These are phyloP conservation scores for Paracyclopina nana DNA, from an alignment of 1,140 invertebrate species.

Conservation along the genomic window DNA sequence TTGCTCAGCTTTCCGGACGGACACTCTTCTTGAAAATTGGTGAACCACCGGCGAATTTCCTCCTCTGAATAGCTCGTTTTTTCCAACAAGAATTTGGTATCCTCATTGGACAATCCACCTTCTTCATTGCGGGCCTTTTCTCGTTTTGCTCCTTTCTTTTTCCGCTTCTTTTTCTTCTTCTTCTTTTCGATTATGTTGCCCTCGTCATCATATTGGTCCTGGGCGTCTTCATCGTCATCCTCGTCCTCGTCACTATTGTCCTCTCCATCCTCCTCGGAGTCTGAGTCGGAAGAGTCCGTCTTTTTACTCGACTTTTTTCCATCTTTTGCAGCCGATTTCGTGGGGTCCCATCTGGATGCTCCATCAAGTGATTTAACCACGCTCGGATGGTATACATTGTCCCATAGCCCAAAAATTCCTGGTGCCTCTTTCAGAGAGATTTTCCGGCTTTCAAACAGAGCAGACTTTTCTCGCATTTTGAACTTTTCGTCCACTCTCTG, in stretches of 20 bases:
- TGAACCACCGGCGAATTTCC: slow-evolving; percentile 3
- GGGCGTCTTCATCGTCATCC: neutral
- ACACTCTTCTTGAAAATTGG: slow-evolving; percentile 6
- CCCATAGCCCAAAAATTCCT: neutral
- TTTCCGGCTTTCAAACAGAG: neutral
- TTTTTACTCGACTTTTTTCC: neutral
- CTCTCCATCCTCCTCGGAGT: too few species aligned
- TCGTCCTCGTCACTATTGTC: neutral
- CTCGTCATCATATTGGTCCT: neutral
- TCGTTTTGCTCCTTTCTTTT: neutral
- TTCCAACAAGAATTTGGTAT: slow-evolving; percentile 3
- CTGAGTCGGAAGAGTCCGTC: neutral
- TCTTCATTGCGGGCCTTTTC: neutral
- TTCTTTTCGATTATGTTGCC: neutral
- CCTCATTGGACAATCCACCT: neutral
- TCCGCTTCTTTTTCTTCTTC: neutral
- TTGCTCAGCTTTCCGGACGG: slow-evolving; percentile 8
- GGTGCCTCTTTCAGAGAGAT: neutral
- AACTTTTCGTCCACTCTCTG: neutral
- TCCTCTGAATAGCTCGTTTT: slow-evolving; percentile 5
- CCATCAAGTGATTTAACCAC: neutral
- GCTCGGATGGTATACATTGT: neutral
- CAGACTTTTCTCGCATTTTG: neutral
- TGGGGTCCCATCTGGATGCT: neutral
- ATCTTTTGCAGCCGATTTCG: neutral